Evolutionary conservation across 2,113 vertebrate species (phyloP).

Genomic region (Scomber japonicus): DNA sequence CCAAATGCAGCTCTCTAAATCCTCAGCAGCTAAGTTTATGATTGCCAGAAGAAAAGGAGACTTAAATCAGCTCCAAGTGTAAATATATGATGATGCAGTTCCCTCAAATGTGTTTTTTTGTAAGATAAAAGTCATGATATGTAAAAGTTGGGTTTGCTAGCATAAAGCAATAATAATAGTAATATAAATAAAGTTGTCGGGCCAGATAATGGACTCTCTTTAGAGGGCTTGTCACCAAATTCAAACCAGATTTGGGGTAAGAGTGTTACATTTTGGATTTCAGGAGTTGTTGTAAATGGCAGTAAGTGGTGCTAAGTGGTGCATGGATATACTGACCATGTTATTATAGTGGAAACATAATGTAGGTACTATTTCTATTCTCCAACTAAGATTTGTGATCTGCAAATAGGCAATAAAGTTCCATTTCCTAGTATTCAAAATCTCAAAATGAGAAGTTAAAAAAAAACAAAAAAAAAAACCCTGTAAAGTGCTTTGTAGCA

Average conservation of each 20-base stretch:
- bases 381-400: not conserved
- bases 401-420: not conserved
- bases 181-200: not conserved
- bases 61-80: not conserved
- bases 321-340: not conserved
- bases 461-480: not conserved
- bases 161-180: not conserved
- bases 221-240: not conserved
- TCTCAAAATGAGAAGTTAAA: conserved; percentile 5
- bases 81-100: not conserved
- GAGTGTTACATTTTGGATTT: not conserved
- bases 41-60: not conserved
- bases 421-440: not conserved
- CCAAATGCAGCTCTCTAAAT: not conserved
- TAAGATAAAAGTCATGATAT: not conserved
- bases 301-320: not conserved
- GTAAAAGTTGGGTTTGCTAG: not conserved
- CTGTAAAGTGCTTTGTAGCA: conserved; percentile 10
- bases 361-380: not conserved
- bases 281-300: not conserved
- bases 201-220: not conserved
- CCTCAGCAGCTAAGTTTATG: not conserved
- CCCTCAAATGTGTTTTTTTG: not conserved
- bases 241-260: conserved; percentile 6
- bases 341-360: not conserved